Evolutionary conservation across 2,888 invertebrate genomes (phyloP).

Genomic region (Lysandra bellargus): DNA sequence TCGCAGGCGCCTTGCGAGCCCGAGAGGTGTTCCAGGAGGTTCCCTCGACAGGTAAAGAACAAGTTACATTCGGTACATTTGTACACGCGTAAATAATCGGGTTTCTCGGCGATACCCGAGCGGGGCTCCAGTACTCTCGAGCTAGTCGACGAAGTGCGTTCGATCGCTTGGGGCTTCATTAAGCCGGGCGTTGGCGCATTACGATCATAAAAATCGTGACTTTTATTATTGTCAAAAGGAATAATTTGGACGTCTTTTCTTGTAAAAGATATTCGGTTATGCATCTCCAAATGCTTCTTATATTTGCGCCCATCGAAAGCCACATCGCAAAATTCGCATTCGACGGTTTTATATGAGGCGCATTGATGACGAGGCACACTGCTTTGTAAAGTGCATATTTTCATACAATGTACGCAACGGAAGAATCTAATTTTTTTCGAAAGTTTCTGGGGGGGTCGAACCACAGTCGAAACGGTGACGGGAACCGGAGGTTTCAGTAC

Average conservation of each 20-base stretch:
- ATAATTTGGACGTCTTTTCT: constrained; percentile 29
- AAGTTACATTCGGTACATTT: not conserved
- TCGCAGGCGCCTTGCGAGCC: not conserved
- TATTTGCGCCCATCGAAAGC: constrained; percentile 26
- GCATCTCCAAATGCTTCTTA: constrained; percentile 29
- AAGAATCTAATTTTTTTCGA: not conserved
- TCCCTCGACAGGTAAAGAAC: not conserved
- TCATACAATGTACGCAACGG: not conserved
- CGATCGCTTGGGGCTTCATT: not conserved
- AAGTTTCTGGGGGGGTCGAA: not conserved
- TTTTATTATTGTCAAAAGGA: constrained; percentile 28
- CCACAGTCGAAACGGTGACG: not conserved
- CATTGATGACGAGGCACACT: not conserved
- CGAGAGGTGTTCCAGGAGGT: not conserved
- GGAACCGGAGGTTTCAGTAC: not conserved
- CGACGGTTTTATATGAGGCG: not conserved
- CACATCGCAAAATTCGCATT: constrained; percentile 34
- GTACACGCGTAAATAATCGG: constrained; percentile 7
- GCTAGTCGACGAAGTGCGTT: not conserved
- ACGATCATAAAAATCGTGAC: not conserved
- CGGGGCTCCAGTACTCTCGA: not conserved
- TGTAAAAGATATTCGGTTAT: constrained; percentile 30
- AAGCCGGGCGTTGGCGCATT: not conserved
- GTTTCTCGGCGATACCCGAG: not conserved
- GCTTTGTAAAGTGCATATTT: not conserved